These are phyloP conservation scores for Mustela nigripes DNA, from an alignment of 2,113 vertebrate genomes.

Conservation along the genomic window DNA sequence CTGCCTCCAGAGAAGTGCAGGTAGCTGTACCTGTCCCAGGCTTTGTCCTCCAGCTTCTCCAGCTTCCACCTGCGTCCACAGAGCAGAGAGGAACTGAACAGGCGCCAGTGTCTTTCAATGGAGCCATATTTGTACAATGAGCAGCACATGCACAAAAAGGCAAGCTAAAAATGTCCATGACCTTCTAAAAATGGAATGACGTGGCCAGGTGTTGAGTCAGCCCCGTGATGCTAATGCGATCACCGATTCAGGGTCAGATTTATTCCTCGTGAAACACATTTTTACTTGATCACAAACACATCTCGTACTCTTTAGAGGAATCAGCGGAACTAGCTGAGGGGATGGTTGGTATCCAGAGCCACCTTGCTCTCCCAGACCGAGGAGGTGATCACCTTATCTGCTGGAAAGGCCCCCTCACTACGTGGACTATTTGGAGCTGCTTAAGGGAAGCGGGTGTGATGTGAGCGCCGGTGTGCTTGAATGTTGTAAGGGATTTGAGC, in stretches of 20 bases:
- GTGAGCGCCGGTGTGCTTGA: fast-evolving
- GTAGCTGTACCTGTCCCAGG: not conserved
- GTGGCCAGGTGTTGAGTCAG: slow-evolving; percentile 57
- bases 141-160: not conserved
- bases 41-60: not conserved
- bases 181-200: slow-evolving; percentile 27
- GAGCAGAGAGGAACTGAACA: not conserved
- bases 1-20: not conserved
- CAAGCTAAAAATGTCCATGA: slow-evolving; percentile 57
- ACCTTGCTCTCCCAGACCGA: not conserved
- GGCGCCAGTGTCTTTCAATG: not conserved
- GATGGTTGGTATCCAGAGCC: not conserved
- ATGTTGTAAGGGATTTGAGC: fast-evolving
- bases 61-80: not conserved
- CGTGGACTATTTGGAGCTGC: fast-evolving
- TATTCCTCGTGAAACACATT: slow-evolving; percentile 40
- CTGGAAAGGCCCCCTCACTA: fast-evolving
- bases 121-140: not conserved
- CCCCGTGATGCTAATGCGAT: not conserved
- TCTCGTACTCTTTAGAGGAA: slow-evolving; percentile 30
- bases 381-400: not conserved
- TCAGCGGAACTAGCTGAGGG: fast-evolving
- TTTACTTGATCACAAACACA: slow-evolving; percentile 57
- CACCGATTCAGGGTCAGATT: slow-evolving; percentile 30
- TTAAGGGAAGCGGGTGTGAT: fast-evolving